Conservation (phyloP, 2,113 vertebrate genomes). For the Myotis davidii region DNA sequence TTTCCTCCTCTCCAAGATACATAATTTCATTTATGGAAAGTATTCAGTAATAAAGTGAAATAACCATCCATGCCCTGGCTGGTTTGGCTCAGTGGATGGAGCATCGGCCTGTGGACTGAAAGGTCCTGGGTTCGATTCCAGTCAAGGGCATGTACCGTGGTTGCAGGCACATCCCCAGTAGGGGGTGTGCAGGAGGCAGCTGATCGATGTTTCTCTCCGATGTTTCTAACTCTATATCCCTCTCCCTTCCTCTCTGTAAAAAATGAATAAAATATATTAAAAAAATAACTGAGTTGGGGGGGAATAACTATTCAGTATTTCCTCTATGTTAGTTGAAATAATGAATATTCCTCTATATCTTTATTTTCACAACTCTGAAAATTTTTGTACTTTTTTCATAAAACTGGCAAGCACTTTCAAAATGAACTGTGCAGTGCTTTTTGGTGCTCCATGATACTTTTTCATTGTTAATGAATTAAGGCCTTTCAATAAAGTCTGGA, state of each 20-base stretch:
- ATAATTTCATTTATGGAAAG: not conserved
- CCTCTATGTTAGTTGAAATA: slow-evolving; percentile 5
- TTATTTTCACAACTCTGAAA: slow-evolving; percentile 7
- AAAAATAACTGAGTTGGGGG: too few species aligned
- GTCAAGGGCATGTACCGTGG: too few species aligned
- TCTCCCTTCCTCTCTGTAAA: too few species aligned
- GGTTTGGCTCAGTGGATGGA: too few species aligned
- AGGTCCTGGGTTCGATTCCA: too few species aligned
- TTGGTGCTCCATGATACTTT: not conserved
- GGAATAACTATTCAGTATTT: not conserved
- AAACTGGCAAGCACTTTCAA: not conserved
- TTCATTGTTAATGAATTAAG: not conserved
- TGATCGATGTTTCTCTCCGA: too few species aligned
- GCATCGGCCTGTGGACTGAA: too few species aligned
- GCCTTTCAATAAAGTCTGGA: not conserved
- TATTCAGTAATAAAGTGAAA: not conserved
- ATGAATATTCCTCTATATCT: not conserved
- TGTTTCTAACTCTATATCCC: too few species aligned
- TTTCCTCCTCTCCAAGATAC: not conserved
- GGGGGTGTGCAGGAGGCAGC: too few species aligned
- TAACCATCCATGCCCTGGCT: not conserved
- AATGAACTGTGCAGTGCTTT: not conserved
- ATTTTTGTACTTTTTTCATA: slow-evolving; percentile 14
- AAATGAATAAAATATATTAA: too few species aligned
- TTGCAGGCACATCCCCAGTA: too few species aligned